Conservation (phyloP, 2,113 vertebrate genomes). For the Ellobius talpinus region DNA sequence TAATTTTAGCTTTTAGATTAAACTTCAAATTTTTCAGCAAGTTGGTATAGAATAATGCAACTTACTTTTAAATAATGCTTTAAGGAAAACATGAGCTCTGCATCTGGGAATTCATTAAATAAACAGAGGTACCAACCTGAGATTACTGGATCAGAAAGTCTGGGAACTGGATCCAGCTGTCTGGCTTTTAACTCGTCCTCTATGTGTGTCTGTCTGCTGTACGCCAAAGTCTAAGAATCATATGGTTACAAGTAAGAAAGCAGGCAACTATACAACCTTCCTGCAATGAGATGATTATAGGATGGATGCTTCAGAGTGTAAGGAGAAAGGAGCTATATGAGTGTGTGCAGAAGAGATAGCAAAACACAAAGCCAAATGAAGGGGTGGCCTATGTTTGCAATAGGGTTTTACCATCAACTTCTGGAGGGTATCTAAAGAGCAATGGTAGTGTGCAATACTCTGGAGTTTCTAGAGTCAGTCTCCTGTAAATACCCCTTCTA, state of each 20-base stretch:
- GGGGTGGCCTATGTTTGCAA: not conserved
- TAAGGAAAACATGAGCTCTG: not conserved
- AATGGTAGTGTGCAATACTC: not conserved
- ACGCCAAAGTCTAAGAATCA: not conserved
- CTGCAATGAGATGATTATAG: too few species aligned
- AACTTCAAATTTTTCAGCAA: conserved; percentile 16
- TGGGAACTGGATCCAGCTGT: not conserved
- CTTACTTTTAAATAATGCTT: conserved; percentile 12
- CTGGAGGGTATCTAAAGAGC: not conserved
- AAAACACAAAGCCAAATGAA: not conserved
- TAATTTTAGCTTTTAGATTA: not conserved
- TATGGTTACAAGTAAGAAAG: not conserved
- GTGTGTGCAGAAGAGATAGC: not conserved
- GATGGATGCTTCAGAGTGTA: not conserved
- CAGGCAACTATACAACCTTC: not conserved
- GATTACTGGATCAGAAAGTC: not conserved
- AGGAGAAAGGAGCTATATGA: not conserved
- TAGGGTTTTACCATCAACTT: not conserved
- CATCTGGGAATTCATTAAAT: not conserved
- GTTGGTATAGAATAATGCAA: not conserved
- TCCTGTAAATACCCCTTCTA: not conserved
- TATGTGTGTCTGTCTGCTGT: not conserved
- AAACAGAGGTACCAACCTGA: not conserved
- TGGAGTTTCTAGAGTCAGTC: not conserved
- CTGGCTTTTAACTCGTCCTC: not conserved